Conservation (phyloP, 2,113 vertebrate species). For the Vimba vimba region DNA sequence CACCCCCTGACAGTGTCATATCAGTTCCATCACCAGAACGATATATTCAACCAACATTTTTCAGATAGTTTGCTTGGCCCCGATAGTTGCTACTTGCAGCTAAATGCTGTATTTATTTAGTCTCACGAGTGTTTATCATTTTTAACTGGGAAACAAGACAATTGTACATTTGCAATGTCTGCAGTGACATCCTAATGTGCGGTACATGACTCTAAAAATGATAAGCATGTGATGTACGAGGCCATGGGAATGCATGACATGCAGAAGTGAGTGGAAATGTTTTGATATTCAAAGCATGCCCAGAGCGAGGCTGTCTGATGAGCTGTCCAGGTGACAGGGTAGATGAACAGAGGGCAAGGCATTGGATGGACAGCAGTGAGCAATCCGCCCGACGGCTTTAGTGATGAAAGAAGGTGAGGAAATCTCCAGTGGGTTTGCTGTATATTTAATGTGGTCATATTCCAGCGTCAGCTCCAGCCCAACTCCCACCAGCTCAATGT, state of each 20-base stretch:
- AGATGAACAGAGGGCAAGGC: neutral
- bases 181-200: neutral
- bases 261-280: neutral
- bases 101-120: neutral
- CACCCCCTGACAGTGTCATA: neutral
- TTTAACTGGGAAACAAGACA: neutral
- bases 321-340: constrained; percentile 39
- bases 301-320: neutral
- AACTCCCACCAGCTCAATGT: constrained; percentile 32
- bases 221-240: neutral
- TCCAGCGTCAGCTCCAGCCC: constrained; percentile 21
- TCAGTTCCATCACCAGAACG: neutral
- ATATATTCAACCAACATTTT: neutral
- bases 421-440: constrained; percentile 26
- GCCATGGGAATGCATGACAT: neutral
- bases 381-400: constrained; percentile 3
- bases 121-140: neutral
- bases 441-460: constrained; percentile 45
- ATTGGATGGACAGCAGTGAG: constrained; percentile 27
- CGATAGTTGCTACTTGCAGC: neutral
- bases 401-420: constrained; percentile 44
- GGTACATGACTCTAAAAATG: neutral
- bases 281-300: constrained; percentile 23
- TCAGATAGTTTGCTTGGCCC: neutral
- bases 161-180: neutral